Base-by-base conservation (phyloP, 2,888 invertebrate species). In the Horisme vitalbata region DNA sequence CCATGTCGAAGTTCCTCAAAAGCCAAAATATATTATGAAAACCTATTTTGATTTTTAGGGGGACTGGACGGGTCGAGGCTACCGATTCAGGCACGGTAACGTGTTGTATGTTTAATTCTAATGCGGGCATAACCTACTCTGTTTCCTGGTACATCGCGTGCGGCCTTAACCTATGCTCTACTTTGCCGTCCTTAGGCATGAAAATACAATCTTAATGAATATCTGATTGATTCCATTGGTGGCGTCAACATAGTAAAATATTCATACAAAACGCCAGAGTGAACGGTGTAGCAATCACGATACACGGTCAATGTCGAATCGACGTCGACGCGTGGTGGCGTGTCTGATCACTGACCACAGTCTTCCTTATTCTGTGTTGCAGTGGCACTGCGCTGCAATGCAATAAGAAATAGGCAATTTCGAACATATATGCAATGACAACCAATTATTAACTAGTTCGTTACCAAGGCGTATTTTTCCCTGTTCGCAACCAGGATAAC, bases 291-390 rank as follows among this genome's bases (percentile, higher is more conserved):
- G 67, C 65, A 64, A 63, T 65, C 65, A 63, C 64, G 64, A 62
- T 61, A 64, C 72, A 72, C 63, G 74, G 72, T 68, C 77, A 79
- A 75, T 74, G 75, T 67, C 73, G 68, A 69, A 67, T 68, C 72
- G 64, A 60, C 57, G 57, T 57, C 63, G 58, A 35, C 30, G 27
- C n/a, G 36, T 38, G 35, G 34, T 41, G 32, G 41, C 54, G 36
- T 47, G 38, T 37, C 28, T 53, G 48, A 49, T 46, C 12, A 11
- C 35, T 26, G 27, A 10, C 45, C 31, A 24, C 44, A 46, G 28
- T 36, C 14, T 35, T n/a, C 3, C 23, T n/a, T n/a, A n/a, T n/a
- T n/a, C n/a, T n/a, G n/a, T n/a, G n/a, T n/a, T n/a, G n/a, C n/a
- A n/a, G n/a, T n/a, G n/a, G n/a, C n/a, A n/a, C n/a, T n/a, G n/a